Base-by-base conservation (phyloP, 1,140 invertebrate genomes). In the Cryptotermes secundus region DNA sequence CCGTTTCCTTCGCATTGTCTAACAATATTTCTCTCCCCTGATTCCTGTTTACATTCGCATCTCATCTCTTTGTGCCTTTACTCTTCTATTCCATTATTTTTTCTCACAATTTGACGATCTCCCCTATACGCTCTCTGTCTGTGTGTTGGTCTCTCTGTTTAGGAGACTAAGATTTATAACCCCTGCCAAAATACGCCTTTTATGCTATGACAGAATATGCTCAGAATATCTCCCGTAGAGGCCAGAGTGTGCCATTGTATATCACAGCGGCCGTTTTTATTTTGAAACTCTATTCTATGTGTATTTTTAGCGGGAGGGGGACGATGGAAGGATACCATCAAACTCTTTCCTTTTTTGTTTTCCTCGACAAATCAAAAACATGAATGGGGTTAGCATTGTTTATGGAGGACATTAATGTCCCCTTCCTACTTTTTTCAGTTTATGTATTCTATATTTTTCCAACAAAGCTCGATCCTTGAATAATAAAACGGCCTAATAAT, bases 151-250 rank as follows among this genome's bases (percentile, higher is more conserved):
- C 80, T 35, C 42, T 81, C 80, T 81, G 35, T 81, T 35, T 81
- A 38, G 42, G 35, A 38, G 35, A 81, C 80, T 35, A 81, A 36
- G 80, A 81, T 81, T 81, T 81, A 81, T 81, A 81, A 35, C 80
- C 80, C 80, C 35, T 81, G 80, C 80, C 80, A 81, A 81, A 81
- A 81, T 35, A 34, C 35, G 80, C 80, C 80, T 81, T 81, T 81
- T 81, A 81, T 81, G 35, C 42, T 81, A 81, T 81, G 80, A 81
- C 80, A 81, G 80, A 81, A 81, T 81, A 81, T 81, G 80, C 34
- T 81, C 80, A 45, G 80, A 81, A 81, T 81, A 81, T 81, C 35
- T 81, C 34, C 42, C n/a, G 35, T 45, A 35, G 80, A 36, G 42
- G 42, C 35, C 80, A 81, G 6, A 36, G 80, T 81, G 26, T 36